Conservation (phyloP, 2,797 vertebrate genomes). For the Clamator glandarius region DNA sequence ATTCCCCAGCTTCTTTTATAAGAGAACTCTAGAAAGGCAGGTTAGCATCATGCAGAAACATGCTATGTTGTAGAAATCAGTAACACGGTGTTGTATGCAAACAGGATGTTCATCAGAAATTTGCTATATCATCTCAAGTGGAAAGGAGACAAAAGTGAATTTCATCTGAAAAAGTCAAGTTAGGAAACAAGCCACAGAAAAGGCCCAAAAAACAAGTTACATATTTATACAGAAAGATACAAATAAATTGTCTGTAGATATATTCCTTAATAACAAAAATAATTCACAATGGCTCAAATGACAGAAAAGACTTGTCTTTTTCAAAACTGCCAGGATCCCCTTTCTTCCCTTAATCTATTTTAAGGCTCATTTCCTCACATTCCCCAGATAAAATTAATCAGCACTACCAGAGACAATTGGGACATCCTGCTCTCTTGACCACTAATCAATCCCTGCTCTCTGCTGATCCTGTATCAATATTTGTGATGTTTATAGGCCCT, state of each 20-base stretch:
- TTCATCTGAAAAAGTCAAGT: neutral
- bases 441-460: conserved; percentile 50
- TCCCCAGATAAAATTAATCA: conserved; percentile 52
- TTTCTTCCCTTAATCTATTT: conserved; percentile 22
- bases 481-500: conserved; percentile 36
- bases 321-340: neutral
- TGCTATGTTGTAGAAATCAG: neutral
- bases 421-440: conserved; percentile 43
- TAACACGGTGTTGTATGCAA: neutral
- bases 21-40: neutral
- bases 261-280: neutral
- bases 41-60: neutral
- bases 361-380: conserved; percentile 40
- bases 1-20: neutral
- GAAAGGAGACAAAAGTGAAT: neutral
- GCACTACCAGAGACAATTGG: conserved; percentile 35
- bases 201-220: neutral
- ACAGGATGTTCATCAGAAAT: conserved; percentile 19
- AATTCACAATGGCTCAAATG: neutral
- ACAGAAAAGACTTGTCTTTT: neutral
- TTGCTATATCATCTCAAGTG: neutral
- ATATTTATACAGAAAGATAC: neutral
- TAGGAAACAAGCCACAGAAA: neutral
- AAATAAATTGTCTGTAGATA: neutral
- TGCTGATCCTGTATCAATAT: conserved; percentile 36